phyloP scores from a whole-genome alignment of 2,888 invertebrate species.

The Hofmannophila pseudospretella region DNA sequence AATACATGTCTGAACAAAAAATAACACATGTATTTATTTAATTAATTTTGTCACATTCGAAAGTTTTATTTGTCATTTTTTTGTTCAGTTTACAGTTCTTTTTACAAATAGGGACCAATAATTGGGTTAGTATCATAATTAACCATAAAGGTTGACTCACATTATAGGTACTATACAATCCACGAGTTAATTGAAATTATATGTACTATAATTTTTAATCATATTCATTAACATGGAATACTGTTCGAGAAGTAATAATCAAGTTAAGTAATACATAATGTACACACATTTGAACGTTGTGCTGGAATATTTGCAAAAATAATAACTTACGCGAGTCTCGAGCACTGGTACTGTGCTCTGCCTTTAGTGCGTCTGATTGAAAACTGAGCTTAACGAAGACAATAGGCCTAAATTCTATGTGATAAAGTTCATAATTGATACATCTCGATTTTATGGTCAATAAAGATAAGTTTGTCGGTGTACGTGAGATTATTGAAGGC shows the following conservation, averaged over 20 bases:
- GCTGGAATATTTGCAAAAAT: constrained; percentile 60
- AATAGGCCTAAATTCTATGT: constrained; percentile 12
- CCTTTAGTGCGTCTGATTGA: constrained; percentile 24
- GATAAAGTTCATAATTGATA: constrained; percentile 27
- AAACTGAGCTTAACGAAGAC: not conserved
- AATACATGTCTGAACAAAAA: too few species aligned
- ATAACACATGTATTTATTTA: too few species aligned
- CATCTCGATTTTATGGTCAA: constrained; percentile 21
- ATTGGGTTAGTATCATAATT: not conserved
- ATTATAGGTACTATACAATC: not conserved
- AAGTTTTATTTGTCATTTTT: too few species aligned
- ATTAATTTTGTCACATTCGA: too few species aligned
- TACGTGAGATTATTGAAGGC: constrained; percentile 61
- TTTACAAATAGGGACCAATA: not conserved
- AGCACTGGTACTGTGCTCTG: constrained; percentile 39
- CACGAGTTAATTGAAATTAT: constrained; percentile 2
- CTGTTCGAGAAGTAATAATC: constrained; percentile 7
- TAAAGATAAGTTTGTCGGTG: constrained; percentile 44
- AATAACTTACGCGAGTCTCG: constrained; percentile 48
- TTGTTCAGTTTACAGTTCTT: too few species aligned
- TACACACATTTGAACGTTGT: constrained; percentile 43
- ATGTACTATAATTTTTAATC: not conserved
- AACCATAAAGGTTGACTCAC: not conserved
- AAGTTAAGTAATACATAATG: constrained; percentile 39
- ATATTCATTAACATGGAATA: not conserved